These are phyloP conservation scores for Tyrophagus putrescentiae DNA, from an alignment of 1,140 invertebrate species.

Conservation along the genomic window DNA sequence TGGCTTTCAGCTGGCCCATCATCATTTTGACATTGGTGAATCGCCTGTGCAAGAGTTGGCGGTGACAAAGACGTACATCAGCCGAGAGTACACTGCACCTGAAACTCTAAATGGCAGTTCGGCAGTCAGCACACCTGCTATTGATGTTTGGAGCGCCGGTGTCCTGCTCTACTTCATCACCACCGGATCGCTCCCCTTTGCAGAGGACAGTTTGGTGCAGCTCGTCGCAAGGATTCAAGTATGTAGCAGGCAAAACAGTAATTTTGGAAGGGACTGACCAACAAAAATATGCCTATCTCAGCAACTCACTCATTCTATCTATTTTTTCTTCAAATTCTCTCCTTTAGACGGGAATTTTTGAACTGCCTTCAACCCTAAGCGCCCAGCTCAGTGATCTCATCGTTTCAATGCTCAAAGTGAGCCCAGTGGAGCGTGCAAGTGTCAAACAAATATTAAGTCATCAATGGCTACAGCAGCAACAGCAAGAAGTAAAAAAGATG, in stretches of 20 bases:
- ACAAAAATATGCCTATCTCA: not conserved
- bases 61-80: not conserved
- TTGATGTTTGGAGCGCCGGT: constrained; percentile 97
- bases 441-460: constrained; percentile 52
- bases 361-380: constrained; percentile 54
- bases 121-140: constrained; percentile 48
- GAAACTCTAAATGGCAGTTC: not conserved
- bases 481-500: not conserved
- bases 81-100: not conserved
- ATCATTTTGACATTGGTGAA: not conserved
- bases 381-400: constrained; percentile 48
- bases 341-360: constrained; percentile 52
- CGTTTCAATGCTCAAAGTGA: constrained; percentile 52
- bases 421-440: constrained; percentile 55
- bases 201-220: constrained; percentile 95
- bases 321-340: not conserved
- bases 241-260: constrained; percentile 34
- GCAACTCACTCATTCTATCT: not conserved
- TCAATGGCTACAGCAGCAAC: constrained; percentile 47
- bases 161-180: constrained; percentile 95
- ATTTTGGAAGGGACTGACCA: not conserved
- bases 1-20: constrained; percentile 60
- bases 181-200: constrained; percentile 77
- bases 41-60: not conserved
- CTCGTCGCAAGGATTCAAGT: constrained; percentile 96